These are phyloP conservation scores for Drosophila cardini DNA, from an alignment of 1,140 invertebrate species.

Conservation along the genomic window DNA sequence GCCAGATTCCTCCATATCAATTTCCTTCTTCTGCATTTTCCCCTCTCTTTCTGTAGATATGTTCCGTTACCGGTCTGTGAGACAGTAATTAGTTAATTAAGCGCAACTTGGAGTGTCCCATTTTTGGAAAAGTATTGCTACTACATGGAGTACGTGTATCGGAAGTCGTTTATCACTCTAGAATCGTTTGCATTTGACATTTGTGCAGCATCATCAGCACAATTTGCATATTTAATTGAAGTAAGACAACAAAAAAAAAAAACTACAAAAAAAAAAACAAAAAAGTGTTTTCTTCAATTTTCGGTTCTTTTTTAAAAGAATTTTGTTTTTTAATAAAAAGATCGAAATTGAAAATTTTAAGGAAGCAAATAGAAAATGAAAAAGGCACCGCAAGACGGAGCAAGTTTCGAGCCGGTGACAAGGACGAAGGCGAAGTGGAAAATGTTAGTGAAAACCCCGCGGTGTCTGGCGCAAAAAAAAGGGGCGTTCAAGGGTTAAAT, in stretches of 20 bases:
- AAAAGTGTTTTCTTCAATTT: slow-evolving; percentile 36
- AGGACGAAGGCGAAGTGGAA: slow-evolving; percentile 12
- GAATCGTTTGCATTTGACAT: slow-evolving; percentile 54
- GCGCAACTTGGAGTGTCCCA: slow-evolving; percentile 66
- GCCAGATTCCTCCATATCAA: not conserved
- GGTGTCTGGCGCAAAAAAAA: not conserved
- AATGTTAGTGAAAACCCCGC: slow-evolving; percentile 26
- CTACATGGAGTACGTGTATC: slow-evolving; percentile 1
- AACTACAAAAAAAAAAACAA: not conserved
- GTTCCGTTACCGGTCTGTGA: not conserved
- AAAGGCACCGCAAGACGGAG: slow-evolving; percentile 2
- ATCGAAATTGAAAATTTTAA: slow-evolving; percentile 34
- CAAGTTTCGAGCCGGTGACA: slow-evolving; percentile 4
- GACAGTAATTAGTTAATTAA: slow-evolving; percentile 75
- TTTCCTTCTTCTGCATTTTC: not conserved
- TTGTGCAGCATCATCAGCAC: slow-evolving; percentile 71
- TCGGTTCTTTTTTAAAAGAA: slow-evolving; percentile 2
- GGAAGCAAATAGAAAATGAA: not conserved
- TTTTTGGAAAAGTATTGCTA: slow-evolving; percentile 9
- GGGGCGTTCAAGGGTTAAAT: slow-evolving; percentile 63
- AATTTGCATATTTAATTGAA: slow-evolving; percentile 82
- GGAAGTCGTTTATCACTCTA: slow-evolving; percentile 49
- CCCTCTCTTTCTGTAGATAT: not conserved
- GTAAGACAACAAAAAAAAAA: not conserved
- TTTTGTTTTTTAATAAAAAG: slow-evolving; percentile 54